Conservation (phyloP, 2,888 invertebrate genomes). For the Synergus itoensis region DNA sequence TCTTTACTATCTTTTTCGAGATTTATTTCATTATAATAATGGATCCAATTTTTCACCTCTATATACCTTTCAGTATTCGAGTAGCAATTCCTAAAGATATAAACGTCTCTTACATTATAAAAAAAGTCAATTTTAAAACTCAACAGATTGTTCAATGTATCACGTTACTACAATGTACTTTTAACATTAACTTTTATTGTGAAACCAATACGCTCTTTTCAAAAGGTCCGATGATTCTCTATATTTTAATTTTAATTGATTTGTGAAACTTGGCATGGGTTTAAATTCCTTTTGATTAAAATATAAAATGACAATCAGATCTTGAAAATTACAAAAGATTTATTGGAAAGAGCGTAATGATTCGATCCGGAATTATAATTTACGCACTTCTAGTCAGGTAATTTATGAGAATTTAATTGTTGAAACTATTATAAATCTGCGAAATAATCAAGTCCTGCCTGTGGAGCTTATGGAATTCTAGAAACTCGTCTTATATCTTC, state of each 20-base stretch:
- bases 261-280: background rate
- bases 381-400: conserved; percentile 1
- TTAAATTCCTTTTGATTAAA: background rate
- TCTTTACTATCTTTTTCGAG: conserved; percentile 14
- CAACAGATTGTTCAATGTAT: conserved; percentile 28
- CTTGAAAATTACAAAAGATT: background rate
- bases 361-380: background rate
- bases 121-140: conserved; percentile 10
- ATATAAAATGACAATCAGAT: background rate
- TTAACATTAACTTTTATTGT: background rate
- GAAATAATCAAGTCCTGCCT: conserved; percentile 53
- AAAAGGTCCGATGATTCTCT: background rate
- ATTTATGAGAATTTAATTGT: conserved; percentile 9
- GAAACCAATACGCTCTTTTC: conserved; percentile 31
- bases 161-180: background rate
- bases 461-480: conserved; percentile 59
- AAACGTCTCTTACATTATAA: conserved; percentile 40
- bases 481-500: conserved; percentile 29
- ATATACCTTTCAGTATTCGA: conserved; percentile 13
- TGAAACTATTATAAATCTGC: conserved; percentile 17
- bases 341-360: conserved; percentile 31
- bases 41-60: conserved; percentile 37
- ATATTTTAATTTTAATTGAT: background rate
- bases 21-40: conserved; percentile 49
- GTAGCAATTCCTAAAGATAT: conserved; percentile 26